A percentile compares a stretch with the other conserved stretches of the same genome.
Evolutionary conservation across 2,113 vertebrate genomes (phyloP).

Genomic region (Chionis minor): DNA sequence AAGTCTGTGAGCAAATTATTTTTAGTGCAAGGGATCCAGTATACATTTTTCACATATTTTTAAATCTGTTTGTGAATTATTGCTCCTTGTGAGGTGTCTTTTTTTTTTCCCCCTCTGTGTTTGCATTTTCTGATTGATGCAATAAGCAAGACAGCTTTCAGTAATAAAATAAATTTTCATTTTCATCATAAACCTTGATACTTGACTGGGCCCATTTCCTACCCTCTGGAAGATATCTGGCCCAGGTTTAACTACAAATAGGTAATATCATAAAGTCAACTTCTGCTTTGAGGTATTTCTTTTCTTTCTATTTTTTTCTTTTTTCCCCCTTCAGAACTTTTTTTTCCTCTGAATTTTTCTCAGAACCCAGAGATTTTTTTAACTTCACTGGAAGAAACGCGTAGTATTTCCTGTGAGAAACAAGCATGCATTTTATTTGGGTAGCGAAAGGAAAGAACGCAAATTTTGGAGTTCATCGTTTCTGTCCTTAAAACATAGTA

Average conservation of each 20-base stretch:
- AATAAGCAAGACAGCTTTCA: conserved; percentile 9
- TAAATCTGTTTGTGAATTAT: rapidly evolving
- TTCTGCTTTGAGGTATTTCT: background rate
- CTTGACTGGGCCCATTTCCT: background rate
- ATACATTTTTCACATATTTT: rapidly evolving
- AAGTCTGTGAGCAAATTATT: background rate
- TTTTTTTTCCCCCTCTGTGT: background rate
- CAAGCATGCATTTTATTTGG: background rate
- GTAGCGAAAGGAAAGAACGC: background rate
- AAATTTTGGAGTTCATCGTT: conserved; percentile 42
- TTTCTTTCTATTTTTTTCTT: background rate
- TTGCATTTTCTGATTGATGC: conserved; percentile 20
- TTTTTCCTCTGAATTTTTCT: background rate
- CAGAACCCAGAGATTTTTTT: conserved; percentile 21
- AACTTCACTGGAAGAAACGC: background rate
- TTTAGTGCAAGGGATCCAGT: background rate
- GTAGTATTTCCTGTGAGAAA: conserved; percentile 31
- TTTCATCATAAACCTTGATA: background rate
- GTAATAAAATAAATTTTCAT: background rate
- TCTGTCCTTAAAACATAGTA: conserved; percentile 13
- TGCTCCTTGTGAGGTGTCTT: background rate
- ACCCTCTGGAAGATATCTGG: background rate
- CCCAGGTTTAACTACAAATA: background rate
- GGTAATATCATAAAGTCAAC: background rate
- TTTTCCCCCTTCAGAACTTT: background rate